phyloP scores from a whole-genome alignment of 1,140 invertebrate species.

The Dreissena polymorpha region DNA sequence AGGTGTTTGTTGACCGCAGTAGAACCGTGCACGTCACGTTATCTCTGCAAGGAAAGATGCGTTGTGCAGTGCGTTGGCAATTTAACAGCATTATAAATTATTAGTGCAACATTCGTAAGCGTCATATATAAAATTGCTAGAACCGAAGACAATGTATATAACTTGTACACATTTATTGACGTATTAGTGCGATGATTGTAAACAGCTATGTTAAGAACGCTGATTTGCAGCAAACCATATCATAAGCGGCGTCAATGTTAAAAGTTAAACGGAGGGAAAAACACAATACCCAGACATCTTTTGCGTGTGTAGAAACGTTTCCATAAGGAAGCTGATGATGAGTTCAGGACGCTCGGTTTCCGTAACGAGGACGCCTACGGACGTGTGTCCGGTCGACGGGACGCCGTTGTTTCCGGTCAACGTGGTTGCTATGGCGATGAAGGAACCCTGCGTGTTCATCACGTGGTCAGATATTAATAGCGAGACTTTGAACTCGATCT shows the following conservation, averaged over 20 bases:
- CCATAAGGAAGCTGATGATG: conserved; percentile 10
- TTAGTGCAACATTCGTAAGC: too few species aligned
- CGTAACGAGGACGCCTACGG: conserved; percentile 28
- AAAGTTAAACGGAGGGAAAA: too few species aligned
- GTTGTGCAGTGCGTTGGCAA: too few species aligned
- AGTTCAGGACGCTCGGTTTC: conserved; percentile 18
- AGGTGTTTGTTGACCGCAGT: conserved; percentile 16
- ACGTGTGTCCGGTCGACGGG: background rate
- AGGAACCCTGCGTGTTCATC: conserved; percentile 10
- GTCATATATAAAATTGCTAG: too few species aligned
- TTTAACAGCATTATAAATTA: too few species aligned
- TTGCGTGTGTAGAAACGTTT: background rate
- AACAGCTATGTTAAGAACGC: too few species aligned
- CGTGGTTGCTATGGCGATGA: conserved; percentile 14
- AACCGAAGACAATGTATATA: too few species aligned
- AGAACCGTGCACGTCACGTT: conserved; percentile 25
- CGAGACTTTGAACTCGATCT: conserved; percentile 2
- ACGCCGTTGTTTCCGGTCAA: background rate
- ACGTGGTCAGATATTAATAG: conserved; percentile 31
- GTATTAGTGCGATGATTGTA: too few species aligned
- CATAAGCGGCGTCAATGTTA: too few species aligned
- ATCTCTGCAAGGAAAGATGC: conserved; percentile 14
- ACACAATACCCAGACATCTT: conserved; percentile 29
- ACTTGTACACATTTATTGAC: too few species aligned
- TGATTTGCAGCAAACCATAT: too few species aligned